Evolutionary conservation across 2,797 vertebrate genomes (phyloP), one percentile per base, ranked within the genome.

Genomic region (Podarcis lilfordi): DNA sequence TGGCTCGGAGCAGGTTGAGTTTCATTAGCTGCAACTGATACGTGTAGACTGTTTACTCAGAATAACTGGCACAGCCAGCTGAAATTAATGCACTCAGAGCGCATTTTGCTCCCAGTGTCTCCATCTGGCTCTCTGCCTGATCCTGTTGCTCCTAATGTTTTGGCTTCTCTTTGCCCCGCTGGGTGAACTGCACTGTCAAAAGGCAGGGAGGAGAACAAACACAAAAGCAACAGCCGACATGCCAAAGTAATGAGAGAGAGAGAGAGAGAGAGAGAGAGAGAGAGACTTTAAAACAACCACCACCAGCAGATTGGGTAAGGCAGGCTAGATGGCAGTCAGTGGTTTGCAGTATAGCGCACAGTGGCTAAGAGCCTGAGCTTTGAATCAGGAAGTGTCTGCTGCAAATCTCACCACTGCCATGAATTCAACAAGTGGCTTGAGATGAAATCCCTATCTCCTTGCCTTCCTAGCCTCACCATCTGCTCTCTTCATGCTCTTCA

Each of bases 141-240:
- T 90, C 76, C 72, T 80, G 75, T 55, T 86, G 86, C 88, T 92
- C 74, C n/a, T 29, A 83, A 71, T 25, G 15, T 79, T 89, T 93
- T 91, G 82, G 72, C 43, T 92, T 85, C 76, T 86, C 8, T 95
- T 92, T 92, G 92, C 69, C 84, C 75, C 45, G 86, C 85, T 92
- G 77, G 43, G 21, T 32, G 1, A 92, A 5, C 21, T 84, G 0
- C 3, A 55, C 25, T 23, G 59, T 74, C 55, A 29, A 82, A 82
- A 93, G 81, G 59, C 80, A 55, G 9, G 5, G 21, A 21, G 71
- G 82, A 87, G 61, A n/a, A 29, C 37, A 85, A 72, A 35, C 35
- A 37, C 29, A 72, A 71, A 82, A 43, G 50, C 78, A 87, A 29
- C 77, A 89, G 92, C 88, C 91, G 89, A 92, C 59, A 86, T 91